Base-by-base conservation (phyloP, 2,797 vertebrate species). In the Novumbra hubbsi region DNA sequence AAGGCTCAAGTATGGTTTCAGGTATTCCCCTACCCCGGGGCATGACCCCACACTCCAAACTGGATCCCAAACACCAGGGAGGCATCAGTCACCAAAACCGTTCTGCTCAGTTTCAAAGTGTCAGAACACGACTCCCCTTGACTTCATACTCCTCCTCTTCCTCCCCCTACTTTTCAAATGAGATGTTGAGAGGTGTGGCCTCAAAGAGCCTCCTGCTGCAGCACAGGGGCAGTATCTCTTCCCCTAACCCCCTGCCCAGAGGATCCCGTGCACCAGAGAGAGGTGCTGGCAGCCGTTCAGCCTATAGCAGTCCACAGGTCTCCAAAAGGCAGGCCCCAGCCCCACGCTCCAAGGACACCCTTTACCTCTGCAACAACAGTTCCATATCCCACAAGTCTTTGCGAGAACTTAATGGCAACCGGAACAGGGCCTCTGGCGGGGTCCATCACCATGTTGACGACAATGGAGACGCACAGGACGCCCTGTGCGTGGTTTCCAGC, bases 291-390 rank as follows among this genome's bases (percentile, higher is more conserved):
- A 88, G 91, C 0, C 86, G 86, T 50, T 94, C 95, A 0, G 92
- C 95, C 0, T 92, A 94, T 86, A 94, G 86, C 88, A 97, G 93
- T 76, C 95, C 95, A 63, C 89, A 85, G 70, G 74, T 88, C 21
- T 80, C 88, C 55, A 94, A 89, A 41, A 94, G 82, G 82, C 84
- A 89, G 52, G 41, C 66, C 19, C 55, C 21, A 49, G 38, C 67
- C 9, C 81, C 71, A 0, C 88, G 79, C 48, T 92, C 91, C 0
- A 92, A 91, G 81, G 92, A 92, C 81, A 93, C 91, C 0, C 83
- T 88, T 41, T 93, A 92, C 30, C 83, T 92, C 28, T 41, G 21
- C 38, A 77, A 79, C 7, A 77, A 80, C 30, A 79, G 80, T 74
- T 70, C 86, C 0, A 68, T 91, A 24, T 83, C 88, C 57, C 88